A percentile compares a stretch with the other conserved stretches of the same genome.
phyloP scores from a whole-genome alignment of 2,888 invertebrate species.

The Volucella inflata region DNA sequence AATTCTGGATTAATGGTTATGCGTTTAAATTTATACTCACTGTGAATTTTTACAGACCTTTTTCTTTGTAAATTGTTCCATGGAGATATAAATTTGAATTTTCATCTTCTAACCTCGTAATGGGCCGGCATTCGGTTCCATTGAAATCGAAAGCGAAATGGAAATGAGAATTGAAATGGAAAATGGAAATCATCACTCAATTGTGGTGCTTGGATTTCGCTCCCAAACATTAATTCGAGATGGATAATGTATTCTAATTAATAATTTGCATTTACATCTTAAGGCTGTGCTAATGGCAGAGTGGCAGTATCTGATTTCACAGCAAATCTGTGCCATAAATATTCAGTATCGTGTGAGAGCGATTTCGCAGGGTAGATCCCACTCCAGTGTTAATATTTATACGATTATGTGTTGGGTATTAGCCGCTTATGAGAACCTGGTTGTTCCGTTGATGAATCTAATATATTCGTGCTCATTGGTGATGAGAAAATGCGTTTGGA shows the following conservation, averaged over 20 bases:
- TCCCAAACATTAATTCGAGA: conserved; percentile 28
- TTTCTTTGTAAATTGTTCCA: neutral
- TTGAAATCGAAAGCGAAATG: conserved; percentile 18
- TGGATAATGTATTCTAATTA: conserved; percentile 52
- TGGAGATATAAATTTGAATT: neutral
- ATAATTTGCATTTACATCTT: conserved; percentile 28
- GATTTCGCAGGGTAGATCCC: neutral
- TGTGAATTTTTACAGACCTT: neutral
- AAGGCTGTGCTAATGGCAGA: conserved; percentile 22
- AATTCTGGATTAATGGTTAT: conserved; percentile 15
- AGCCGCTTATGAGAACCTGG: conserved; percentile 1
- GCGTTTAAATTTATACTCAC: conserved; percentile 3
- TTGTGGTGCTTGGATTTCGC: neutral
- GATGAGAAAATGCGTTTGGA: conserved; percentile 4
- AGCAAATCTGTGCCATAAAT: conserved; percentile 34
- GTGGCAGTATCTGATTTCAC: conserved; percentile 29
- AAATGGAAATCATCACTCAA: conserved; percentile 31
- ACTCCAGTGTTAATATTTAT: no score
- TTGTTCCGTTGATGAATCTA: neutral
- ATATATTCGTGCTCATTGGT: neutral
- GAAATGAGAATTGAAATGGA: conserved; percentile 7
- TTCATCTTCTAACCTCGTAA: neutral
- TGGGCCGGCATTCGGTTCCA: neutral
- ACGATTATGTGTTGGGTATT: conserved; percentile 4
- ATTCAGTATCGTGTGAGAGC: conserved; percentile 23